Evolutionary conservation across 2,888 invertebrate genomes (phyloP).

Genomic region (Andrena dorsata): DNA sequence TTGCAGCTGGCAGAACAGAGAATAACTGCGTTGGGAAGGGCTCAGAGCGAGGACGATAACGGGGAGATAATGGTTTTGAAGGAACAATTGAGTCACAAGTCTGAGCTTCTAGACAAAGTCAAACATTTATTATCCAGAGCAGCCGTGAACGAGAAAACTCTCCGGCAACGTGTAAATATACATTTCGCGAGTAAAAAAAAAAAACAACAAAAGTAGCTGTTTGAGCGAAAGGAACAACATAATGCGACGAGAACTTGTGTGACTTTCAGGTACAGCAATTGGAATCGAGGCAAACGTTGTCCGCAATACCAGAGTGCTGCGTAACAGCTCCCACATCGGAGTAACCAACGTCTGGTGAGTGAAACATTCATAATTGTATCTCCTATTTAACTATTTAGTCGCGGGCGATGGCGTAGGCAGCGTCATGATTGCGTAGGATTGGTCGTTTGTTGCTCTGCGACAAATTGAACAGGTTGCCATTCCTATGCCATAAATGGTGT

Average conservation of each 20-base stretch:
- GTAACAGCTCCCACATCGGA: constrained; percentile 54
- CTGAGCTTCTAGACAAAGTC: constrained; percentile 88
- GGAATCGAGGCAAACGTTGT: constrained; percentile 78
- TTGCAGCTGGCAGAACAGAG: constrained; percentile 78
- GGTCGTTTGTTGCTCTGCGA: neutral
- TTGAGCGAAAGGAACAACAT: constrained; percentile 21
- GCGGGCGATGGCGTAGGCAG: neutral
- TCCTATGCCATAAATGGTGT: neutral
- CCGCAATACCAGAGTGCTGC: constrained; percentile 79
- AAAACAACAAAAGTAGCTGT: neutral
- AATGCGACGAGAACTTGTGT: constrained; percentile 22
- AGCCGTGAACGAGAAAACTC: constrained; percentile 88
- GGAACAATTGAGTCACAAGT: constrained; percentile 87
- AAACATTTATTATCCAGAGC: constrained; percentile 88
- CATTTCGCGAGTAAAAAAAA: constrained; percentile 1
- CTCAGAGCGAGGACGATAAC: constrained; percentile 82
- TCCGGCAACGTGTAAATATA: constrained; percentile 87
- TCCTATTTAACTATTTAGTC: neutral
- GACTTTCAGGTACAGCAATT: constrained; percentile 79
- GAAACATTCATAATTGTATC: neutral
- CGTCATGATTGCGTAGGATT: neutral
- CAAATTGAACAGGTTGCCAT: neutral
- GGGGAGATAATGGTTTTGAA: constrained; percentile 86
- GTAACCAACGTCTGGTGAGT: constrained; percentile 41
- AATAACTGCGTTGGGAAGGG: constrained; percentile 71